Evolutionary conservation across 2,888 invertebrate genomes (phyloP), one percentile per base, ranked within the genome.

Genomic region (Stenchaetothrips biformis): DNA sequence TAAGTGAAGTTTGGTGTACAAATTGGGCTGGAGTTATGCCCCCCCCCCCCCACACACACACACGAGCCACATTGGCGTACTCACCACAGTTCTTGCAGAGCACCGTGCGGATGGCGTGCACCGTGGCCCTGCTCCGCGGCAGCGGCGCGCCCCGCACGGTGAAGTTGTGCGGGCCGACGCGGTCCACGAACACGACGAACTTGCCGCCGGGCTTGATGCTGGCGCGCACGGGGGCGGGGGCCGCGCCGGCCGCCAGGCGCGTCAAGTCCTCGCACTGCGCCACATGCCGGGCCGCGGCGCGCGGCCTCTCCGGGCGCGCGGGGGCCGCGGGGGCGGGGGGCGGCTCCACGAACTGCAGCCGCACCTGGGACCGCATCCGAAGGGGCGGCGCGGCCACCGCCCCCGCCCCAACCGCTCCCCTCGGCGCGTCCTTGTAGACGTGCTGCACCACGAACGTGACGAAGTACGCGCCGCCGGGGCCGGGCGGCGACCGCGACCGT

Each of bases 391-490:
- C 82, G 78, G 80, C 82, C 82, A 80, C 81, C 80, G 67, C 83
- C 83, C 67, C 62, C 18, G 13, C 62, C 47, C 67, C 47, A 67
- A 67, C 27, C 37, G 48, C 74, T 47, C 47, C 47, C 67, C 3
- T 78, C 48, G 47, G 79, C 25, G 18, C 74, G 84, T 89, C 90
- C 86, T 92, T 92, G 86, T 89, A 90, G 83, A 90, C 89, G 82
- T 90, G 88, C 83, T 89, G 88, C 83, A 92, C 91, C 85, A 90
- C 90, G 86, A 92, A 91, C 82, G 92, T 91, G 83, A 91, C 92
- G 82, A 90, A 90, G 86, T 91, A 92, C 84, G 90, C 90, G 78
- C 87, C 87, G 81, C 86, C 87, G 80, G 88, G 87, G 79, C 89
- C 88, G 79, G 90, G 88, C 83, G 89, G 87, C 80, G 89, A 87